Evolutionary conservation across 2,888 invertebrate genomes (phyloP).

Genomic region (Caenorhabditis imperialis): DNA sequence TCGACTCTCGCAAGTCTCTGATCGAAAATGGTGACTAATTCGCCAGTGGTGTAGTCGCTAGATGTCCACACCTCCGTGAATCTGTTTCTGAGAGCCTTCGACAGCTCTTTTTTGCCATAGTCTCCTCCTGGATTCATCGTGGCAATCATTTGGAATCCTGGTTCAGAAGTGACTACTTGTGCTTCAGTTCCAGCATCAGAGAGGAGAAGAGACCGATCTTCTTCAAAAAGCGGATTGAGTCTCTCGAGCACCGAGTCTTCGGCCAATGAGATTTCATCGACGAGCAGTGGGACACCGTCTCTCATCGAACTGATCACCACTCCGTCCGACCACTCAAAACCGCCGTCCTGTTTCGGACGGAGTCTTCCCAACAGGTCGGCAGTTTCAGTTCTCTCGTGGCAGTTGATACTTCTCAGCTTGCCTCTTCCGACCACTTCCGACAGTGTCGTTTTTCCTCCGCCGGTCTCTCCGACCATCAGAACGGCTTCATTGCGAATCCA

Average conservation of each 20-base stretch:
- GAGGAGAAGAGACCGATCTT: constrained; percentile 88
- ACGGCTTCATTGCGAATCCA: constrained; percentile 93
- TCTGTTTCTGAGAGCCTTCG: constrained; percentile 94
- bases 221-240: constrained; percentile 93
- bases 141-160: constrained; percentile 90
- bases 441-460: constrained; percentile 77
- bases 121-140: constrained; percentile 99
- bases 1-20: constrained; percentile 70
- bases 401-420: constrained; percentile 87
- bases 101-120: constrained; percentile 98
- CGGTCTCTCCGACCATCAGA: constrained; percentile 95
- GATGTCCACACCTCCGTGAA: constrained; percentile 98
- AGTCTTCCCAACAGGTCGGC: constrained; percentile 96
- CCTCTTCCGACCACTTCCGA: constrained; percentile 82
- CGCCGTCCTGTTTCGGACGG: constrained; percentile 84
- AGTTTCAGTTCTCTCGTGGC: constrained; percentile 98
- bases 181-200: constrained; percentile 87
- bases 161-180: constrained; percentile 81
- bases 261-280: constrained; percentile 98
- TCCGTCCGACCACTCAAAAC: constrained; percentile 95
- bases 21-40: constrained; percentile 86
- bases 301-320: constrained; percentile 93
- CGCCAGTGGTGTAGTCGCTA: constrained; percentile 85
- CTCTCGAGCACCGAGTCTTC: constrained; percentile 89
- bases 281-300: constrained; percentile 89